Base-by-base conservation (phyloP, 1,140 invertebrate species). In the Drosophila parvula region DNA sequence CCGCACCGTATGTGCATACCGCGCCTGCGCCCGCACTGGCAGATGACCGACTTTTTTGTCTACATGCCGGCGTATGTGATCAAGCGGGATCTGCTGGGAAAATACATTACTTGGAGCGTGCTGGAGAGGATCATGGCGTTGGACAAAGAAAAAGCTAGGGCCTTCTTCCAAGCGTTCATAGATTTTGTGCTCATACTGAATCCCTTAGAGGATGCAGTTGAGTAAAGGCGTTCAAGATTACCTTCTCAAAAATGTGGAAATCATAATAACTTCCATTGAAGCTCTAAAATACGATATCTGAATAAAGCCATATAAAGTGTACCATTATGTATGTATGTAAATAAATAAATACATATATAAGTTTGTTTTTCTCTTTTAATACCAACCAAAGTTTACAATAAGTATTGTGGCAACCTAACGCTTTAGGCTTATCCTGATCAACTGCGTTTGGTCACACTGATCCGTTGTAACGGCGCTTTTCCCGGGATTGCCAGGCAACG, bases 381-480 rank as follows among this genome's bases (percentile, higher is more conserved):
- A 30, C 30, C 5, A 30, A 30, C 5, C 30, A 5, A 22, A 22
- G 22, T 22, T 22, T 2, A 22, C 22, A 22, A 22, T 22, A 22
- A 22, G 22, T 22, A 22, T 22, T 22, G 1, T 22, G 30, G 30
- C 30, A 30, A 28, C 22, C 3, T 47, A 27, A 27, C 47, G 27
- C 44, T 16, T 27, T 30, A 11, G 28, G 47, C 27, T 6, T 9
- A 3, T 9, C 4, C 2, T 0, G 2, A 0, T 10, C 3, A 11
- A 14, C 6, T 11, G 16, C 60, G 2, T 6, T 18, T 8, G 63
- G 50, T 47, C 28, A 38, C 41, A 32, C 41, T 14, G 8, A 32
- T 4, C 1, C 4, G 0, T 7, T 12, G 4, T 74, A 74, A 74
- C 69, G 69, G 69, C 12, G n/a, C 32, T 38, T 38, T 53, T 48